Conservation (phyloP, 1,140 invertebrate species). For the Trichoplusia ni region DNA sequence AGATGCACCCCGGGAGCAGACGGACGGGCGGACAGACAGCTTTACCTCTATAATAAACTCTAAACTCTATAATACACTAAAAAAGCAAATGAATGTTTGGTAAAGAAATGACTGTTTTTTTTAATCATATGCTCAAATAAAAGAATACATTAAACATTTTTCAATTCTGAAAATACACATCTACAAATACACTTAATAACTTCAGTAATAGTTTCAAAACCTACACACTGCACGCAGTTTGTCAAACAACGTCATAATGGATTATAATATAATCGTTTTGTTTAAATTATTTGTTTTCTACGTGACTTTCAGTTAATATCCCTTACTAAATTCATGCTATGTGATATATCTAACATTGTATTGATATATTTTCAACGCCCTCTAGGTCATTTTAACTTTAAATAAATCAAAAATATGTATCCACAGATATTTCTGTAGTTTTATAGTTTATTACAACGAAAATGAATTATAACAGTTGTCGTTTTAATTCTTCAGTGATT, state of each 20-base stretch:
- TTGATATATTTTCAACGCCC: constrained; percentile 23
- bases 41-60: too few species aligned
- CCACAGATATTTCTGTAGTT: constrained; percentile 11
- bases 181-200: too few species aligned
- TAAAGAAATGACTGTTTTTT: too few species aligned
- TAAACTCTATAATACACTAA: too few species aligned
- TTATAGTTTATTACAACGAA: constrained; percentile 3
- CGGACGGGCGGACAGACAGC: too few species aligned
- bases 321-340: constrained; percentile 48
- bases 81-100: too few species aligned
- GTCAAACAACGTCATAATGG: constrained; percentile 54
- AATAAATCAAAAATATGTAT: constrained; percentile 22
- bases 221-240: constrained; percentile 22
- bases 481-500: constrained; percentile 21
- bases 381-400: constrained; percentile 12
- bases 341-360: constrained; percentile 55
- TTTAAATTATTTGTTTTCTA: constrained; percentile 59
- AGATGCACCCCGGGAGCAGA: too few species aligned
- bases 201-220: neutral
- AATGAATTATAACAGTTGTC: neutral
- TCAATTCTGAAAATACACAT: too few species aligned
- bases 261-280: constrained; percentile 49
- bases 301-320: constrained; percentile 60
- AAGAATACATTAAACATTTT: too few species aligned
- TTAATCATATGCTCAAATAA: too few species aligned